Base-by-base conservation (phyloP, 2,113 vertebrate genomes). In the Actenoides hombroni region DNA sequence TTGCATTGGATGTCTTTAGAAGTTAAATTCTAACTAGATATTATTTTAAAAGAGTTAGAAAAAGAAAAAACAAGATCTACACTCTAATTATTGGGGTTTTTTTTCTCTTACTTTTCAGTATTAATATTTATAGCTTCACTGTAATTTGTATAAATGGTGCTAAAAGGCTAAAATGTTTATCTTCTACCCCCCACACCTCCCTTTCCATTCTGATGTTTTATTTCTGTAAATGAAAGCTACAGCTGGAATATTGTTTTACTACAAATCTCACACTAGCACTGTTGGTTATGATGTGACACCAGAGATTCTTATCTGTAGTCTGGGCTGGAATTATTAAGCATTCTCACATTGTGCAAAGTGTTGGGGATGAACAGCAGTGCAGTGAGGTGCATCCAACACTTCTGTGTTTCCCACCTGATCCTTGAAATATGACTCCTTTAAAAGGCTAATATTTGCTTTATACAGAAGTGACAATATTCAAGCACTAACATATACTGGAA, bases 181-280 rank as follows among this genome's bases (percentile, higher is more conserved):
- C 96, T 97, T 95, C 86, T 96, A 92, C 87, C 83, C 95, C 80
- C 79, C 91, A 94, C 96, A 92, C 95, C 94, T 94, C 82, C 77
- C 48, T 94, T 51, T 95, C 80, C 77, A 88, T 96, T 97, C 97
- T 97, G 96, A 97, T 97, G 94, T 98, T 98, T 98, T 97, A 98
- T 98, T 98, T 98, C 96, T 97, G 94, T 95, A 98, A 98, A 98
- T 96, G 98, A 98, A 98, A 96, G 95, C 97, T 98, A 97, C 98
- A 98, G 98, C 98, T 98, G 98, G 97, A 98, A 98, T 98, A 98
- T 98, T 98, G 97, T 98, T 98, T 98, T 98, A 98, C 97, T 96
- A 97, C 97, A 98, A 97, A 98, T 98, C 98, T 98, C 97, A 98
- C 98, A 98, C 97, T 97, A 98, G 97, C 97, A 95, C 97, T 98